These are phyloP conservation scores for Acanthisitta chloris DNA, from an alignment of 2,113 vertebrate genomes.

Conservation along the genomic window DNA sequence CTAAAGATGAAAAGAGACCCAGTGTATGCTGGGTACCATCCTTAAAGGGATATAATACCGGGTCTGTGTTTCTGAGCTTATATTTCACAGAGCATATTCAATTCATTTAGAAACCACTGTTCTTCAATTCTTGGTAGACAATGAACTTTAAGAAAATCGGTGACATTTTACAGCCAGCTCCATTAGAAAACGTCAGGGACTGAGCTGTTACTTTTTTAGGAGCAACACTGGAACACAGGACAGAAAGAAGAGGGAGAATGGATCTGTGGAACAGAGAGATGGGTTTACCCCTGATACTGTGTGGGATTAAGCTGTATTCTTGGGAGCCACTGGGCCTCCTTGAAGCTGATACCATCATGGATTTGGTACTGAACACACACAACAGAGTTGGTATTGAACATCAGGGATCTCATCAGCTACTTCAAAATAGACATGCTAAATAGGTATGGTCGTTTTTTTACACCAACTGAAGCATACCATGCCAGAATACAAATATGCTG, in stretches of 20 bases:
- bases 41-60: background rate
- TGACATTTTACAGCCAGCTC: background rate
- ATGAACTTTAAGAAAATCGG: background rate
- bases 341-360: background rate
- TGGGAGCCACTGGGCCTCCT: background rate
- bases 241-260: background rate
- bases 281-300: background rate
- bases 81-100: background rate
- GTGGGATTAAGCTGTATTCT: background rate
- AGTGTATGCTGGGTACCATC: background rate
- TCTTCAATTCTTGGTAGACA: background rate
- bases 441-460: background rate
- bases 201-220: background rate
- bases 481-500: background rate
- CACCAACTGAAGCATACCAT: background rate
- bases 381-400: background rate
- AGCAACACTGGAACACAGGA: background rate
- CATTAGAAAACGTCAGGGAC: background rate
- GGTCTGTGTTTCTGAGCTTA: background rate
- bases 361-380: background rate
- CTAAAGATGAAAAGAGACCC: slow-evolving; percentile 18
- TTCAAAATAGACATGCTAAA: background rate
- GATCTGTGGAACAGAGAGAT: background rate
- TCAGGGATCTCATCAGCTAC: background rate
- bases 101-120: slow-evolving; percentile 17